Evolutionary conservation across 2,888 invertebrate species (phyloP).

Genomic region (Eupithecia inturbata): DNA sequence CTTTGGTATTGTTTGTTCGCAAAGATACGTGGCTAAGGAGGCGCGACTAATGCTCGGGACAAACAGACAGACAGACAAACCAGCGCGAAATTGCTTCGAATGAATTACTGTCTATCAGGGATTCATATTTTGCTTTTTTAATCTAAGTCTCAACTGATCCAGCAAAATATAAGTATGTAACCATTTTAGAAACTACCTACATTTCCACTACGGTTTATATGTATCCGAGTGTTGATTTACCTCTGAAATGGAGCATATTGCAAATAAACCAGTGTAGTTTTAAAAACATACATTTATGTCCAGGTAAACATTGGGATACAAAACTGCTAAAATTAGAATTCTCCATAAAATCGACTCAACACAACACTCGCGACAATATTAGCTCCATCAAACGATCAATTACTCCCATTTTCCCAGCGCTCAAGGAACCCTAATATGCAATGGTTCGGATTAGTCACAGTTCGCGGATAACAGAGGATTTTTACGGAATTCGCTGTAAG

Average conservation of each 20-base stretch:
- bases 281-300: neutral
- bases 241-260: neutral
- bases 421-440: conserved; percentile 26
- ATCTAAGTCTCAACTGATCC: neutral
- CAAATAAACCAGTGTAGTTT: neutral
- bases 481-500: conserved; percentile 20
- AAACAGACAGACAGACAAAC: conserved; percentile 5
- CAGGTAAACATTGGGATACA: neutral
- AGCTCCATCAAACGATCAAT: conserved; percentile 33
- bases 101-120: neutral
- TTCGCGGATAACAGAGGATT: conserved; percentile 18
- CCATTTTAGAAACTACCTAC: neutral
- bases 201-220: no score
- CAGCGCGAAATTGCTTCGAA: neutral
- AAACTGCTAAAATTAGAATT: neutral
- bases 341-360: neutral
- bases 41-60: conserved; percentile 9
- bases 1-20: conserved; percentile 40
- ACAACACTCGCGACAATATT: conserved; percentile 5
- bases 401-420: conserved; percentile 31
- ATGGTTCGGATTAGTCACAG: conserved; percentile 33
- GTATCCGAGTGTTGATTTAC: no score
- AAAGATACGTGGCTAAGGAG: conserved; percentile 24
- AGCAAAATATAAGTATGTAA: neutral
- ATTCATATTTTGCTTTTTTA: neutral